Percentiles rank a stretch among this genome's conserved stretches.
phyloP scores from a whole-genome alignment of 2,797 vertebrate genomes.

The Pseudochirops corinnae region DNA sequence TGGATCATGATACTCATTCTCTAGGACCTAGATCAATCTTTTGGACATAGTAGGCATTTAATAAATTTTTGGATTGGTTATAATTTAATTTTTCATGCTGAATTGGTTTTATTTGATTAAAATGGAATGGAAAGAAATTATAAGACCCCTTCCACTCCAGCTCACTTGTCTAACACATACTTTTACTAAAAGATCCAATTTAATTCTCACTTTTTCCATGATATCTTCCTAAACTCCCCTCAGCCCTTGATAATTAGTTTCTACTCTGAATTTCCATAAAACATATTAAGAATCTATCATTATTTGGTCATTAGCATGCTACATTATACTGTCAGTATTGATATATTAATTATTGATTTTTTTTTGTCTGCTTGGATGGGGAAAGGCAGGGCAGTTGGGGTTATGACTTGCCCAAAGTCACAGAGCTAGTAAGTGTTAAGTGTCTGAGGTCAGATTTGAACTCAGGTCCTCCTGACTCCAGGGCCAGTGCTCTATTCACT shows the following conservation, averaged over 20 bases:
- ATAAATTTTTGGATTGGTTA: not conserved
- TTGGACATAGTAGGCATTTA: not conserved
- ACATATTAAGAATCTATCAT: not conserved
- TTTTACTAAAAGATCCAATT: constrained; percentile 11
- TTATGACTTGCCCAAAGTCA: no score
- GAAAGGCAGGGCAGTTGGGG: no score
- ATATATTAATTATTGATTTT: not conserved
- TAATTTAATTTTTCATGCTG: not conserved
- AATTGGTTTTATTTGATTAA: not conserved
- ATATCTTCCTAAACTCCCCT: constrained; percentile 1
- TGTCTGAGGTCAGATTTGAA: no score
- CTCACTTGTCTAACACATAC: constrained; percentile 14
- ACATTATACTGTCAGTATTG: not conserved
- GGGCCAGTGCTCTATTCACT: no score
- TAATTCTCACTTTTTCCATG: not conserved
- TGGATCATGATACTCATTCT: not conserved
- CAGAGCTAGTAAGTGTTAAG: no score
- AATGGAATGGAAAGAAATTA: not conserved
- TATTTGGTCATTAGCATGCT: not conserved
- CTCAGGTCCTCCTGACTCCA: no score
- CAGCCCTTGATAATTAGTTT: not conserved
- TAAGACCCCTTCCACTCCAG: not conserved
- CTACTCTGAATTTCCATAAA: not conserved
- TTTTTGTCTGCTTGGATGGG: no score
- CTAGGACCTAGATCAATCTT: not conserved